Base-by-base conservation (phyloP, 2,888 invertebrate genomes). In the Scelioninae gen. 1 region DNA sequence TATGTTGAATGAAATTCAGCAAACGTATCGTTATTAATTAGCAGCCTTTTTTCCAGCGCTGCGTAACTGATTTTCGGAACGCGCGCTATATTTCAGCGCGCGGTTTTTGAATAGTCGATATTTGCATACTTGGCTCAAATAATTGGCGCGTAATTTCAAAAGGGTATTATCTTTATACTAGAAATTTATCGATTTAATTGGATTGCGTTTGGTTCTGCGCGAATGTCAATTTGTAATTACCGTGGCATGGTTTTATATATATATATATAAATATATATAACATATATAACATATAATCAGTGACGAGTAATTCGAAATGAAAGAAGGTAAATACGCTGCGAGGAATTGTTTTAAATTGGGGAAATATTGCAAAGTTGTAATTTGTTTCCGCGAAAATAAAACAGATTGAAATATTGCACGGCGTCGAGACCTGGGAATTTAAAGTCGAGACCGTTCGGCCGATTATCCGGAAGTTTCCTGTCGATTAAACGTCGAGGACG, bases 381-480 rank as follows among this genome's bases (percentile, higher is more conserved):
- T 65, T 45, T 55, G 15, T 66, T 65, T 65, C 29, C 15, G 10
- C 13, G 58, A 29, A 68, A 65, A 74, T 53, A 63, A 80, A 62
- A 55, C 62, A 62, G 74, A 53, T 63, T 60, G 53, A 66, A 49
- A 76, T 49, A 56, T 49, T 47, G 55, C 49, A 34, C 55, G n/a
- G 11, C 34, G 7, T n/a, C 38, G 15, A 53, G 45, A 43, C 29
- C 32, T 31, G 38, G 29, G 31, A 80, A 74, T 75, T 56, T 68
- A 63, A 83, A 79, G 65, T 63, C 74, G 58, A 62, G 71, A 69
- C 79, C 74, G 76, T 58, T 63, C 75, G 56, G 49, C 76, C 84
- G 86, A 86, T 87, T 87, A 86, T 88, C 86, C 82, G 85, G 84
- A 87, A 86, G 88, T 87, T 87, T 86, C 84, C 86, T 81, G 78